Base-by-base conservation (phyloP, 2,797 vertebrate genomes). In the Macropodus opercularis region DNA sequence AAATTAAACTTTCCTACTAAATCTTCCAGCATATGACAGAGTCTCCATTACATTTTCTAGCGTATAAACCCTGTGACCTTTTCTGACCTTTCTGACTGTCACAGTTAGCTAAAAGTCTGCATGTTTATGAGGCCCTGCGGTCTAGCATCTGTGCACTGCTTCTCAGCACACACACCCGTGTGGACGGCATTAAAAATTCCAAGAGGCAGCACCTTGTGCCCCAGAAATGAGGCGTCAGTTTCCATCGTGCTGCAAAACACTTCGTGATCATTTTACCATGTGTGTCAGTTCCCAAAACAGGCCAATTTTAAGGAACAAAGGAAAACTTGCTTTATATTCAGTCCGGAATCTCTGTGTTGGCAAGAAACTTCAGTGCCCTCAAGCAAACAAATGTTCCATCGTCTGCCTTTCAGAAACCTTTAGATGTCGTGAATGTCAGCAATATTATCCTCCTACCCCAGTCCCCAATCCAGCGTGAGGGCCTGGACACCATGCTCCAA, bases 401-500 rank as follows among this genome's bases (percentile, higher is more conserved):
- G 67, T 83, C 87, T 88, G 85, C 61, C 80, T 80, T 81, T 88
- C 77, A 63, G 80, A 72, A 88, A 80, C 80, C 80, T 85, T 90
- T 77, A 89, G 85, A 90, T 88, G 79, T 75, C 64, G 69, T 86
- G 86, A 92, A 91, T 91, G 89, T 91, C 91, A 92, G 82, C 85
- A 78, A 70, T 77, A 86, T 80, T 77, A 87, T 80, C 71, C 63
- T 60, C 72, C 69, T 35, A 42, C 52, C 58, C 46, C 55, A 35
- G 61, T 57, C 62, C 74, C 66, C 63, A 60, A 51, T 51, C 69
- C 68, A 23, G 56, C 72, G 69, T 65, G 69, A 69, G 77, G 72
- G 55, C 72, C 69, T 64, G 68, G 75, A 73, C 63, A 68, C 66
- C 35, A 6, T 44, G 50, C 73, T 61, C 11, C 27, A 69, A 57